Base-by-base conservation (phyloP, 2,113 vertebrate genomes). In the Falco punctatus region DNA sequence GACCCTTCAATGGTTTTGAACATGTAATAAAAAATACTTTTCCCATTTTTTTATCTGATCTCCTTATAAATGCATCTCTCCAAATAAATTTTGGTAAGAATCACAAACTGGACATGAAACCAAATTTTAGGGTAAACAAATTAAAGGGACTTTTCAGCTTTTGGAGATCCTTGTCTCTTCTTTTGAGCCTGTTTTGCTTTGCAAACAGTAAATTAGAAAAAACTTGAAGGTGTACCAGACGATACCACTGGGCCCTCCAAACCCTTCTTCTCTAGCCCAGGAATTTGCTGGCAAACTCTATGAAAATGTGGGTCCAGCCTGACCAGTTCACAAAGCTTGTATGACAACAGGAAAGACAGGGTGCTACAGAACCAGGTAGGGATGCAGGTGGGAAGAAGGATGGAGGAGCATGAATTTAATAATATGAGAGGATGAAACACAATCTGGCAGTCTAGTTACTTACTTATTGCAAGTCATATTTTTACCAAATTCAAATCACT, bases 201-300 rank as follows among this genome's bases (percentile, higher is more conserved):
- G 78, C 54, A 77, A 72, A 7, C 5, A 30, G 35, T 7, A 12
- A 52, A 30, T 13, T 0, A 12, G 21, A 51, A 54, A 42, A 35
- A 26, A 9, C 10, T 28, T n/a, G 14, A 51, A 40, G 8, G 10
- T 1, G 16, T 9, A 18, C 6, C 19, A 23, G n/a, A 1, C 2
- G 8, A 13, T 22, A 30, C 9, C n/a, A 3, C 40, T 4, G 21
- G 20, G 3, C 18, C 10, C 38, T 40, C 14, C 64, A 26, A 54
- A 6, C 5, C 4, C 4, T 6, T 40, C 24, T 28, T 27, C 58
- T 40, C 10, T 16, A 5, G 4, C 21, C 42, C 28, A 27, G 44
- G 27, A 20, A 27, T 33, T 51, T 54, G 8, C 81, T 40, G 38
- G 13, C 28, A 77, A 44, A 40, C 4, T 15, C 51, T 17, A 2